A percentile compares a stretch with the other conserved stretches of the same genome.
Evolutionary conservation across 2,888 invertebrate species (phyloP).

Genomic region (Therioaphis trifolii): DNA sequence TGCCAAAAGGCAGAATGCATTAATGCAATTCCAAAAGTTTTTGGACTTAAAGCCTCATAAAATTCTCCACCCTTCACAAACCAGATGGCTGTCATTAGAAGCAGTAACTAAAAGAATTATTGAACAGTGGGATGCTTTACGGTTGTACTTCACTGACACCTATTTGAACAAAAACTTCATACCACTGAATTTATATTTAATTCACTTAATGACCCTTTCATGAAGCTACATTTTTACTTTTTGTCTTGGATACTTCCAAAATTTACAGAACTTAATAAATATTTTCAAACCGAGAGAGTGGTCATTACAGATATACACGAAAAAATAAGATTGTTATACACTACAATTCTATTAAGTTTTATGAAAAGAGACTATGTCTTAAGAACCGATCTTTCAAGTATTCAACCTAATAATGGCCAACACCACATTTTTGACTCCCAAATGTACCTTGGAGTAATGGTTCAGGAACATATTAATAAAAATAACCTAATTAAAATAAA

Average conservation of each 20-base stretch:
- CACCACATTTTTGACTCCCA: not conserved
- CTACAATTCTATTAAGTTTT: not conserved
- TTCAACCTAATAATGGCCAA: constrained; percentile 15
- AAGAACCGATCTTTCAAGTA: not conserved
- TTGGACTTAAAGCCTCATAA: constrained; percentile 25
- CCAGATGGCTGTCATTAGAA: no score
- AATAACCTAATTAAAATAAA: not conserved
- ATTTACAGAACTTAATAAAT: constrained; percentile 18
- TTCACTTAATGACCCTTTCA: constrained; percentile 31
- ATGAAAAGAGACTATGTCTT: constrained; percentile 18
- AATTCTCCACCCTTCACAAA: constrained; percentile 20
- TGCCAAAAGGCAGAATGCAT: not conserved
- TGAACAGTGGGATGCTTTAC: constrained; percentile 45
- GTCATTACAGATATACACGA: not conserved
- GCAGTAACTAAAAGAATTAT: constrained; percentile 30
- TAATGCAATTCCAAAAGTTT: constrained; percentile 14
- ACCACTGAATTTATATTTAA: no score
- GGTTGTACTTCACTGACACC: constrained; percentile 3
- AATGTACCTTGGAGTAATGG: not conserved
- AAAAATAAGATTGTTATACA: not conserved
- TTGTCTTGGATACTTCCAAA: constrained; percentile 31
- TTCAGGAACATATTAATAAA: not conserved
- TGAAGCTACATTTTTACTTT: constrained; percentile 23
- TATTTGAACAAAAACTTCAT: no score
- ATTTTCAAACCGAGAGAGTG: constrained; percentile 14